Base-by-base conservation (phyloP, 1,140 invertebrate species). In the Himalopsyche phryganea region DNA sequence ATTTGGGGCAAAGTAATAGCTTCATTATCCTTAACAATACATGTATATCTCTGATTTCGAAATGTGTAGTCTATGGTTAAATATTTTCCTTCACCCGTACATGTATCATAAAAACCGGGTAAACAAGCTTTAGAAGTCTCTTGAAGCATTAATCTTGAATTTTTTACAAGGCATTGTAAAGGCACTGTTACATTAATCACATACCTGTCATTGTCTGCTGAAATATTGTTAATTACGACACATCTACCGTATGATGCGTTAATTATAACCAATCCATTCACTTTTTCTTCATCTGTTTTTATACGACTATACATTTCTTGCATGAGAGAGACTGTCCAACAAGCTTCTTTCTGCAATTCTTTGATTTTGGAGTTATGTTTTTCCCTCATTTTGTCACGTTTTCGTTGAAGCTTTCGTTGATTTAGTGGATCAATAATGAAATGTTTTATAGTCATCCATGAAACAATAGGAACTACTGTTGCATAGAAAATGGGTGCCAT, bases 401-500 rank as follows among this genome's bases (percentile, higher is more conserved):
- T 90, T 56, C 83, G 81, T 54, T 86, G 82, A 62, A 88, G 85
- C 60, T 89, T 83, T 53, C 90, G 85, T 45, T 83, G 82, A 0
- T 89, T 75, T 61, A 94, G 90, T 0, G 94, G 94, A 64, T 96
- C 90, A 10, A 98, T 81, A 2, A 97, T 77, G 0, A 93, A 78
- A 63, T 89, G 91, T 71, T 94, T 94, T 0, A 93, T 73, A 0
- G 91, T 68, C 14, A 87, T 80, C 83, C 87, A 95, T 0, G 85
- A 81, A 38, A 94, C 74, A 1, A 96, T 45, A 0, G 95, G 95
- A 1, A 89, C 81, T 0, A 94, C 76, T 0, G 94, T 95, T 1
- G 93, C 94, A 69, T 98, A 98, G 71, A 98, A 92, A 15, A 97
- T 78, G 0, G 94, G 89, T n/a, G 87, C 86, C 1, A 93, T 92